phyloP scores from a whole-genome alignment of 2,888 invertebrate genomes.

The Andrena flavipes region DNA sequence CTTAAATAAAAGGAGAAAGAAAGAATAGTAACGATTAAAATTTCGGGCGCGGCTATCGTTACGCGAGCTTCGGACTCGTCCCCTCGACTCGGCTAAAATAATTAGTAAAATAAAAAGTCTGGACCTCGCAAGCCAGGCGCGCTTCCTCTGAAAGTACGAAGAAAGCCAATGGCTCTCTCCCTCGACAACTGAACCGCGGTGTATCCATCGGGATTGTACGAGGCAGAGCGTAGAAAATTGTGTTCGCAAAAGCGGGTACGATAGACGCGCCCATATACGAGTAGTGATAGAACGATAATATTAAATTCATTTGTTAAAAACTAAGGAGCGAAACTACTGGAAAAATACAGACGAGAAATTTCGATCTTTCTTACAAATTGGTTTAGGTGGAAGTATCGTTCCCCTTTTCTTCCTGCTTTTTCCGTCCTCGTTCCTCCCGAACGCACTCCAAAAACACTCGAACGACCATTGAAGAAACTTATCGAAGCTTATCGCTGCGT shows the following conservation, averaged over 20 bases:
- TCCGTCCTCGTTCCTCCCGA: not conserved
- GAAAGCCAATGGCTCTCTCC: not conserved
- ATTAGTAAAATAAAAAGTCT: conserved; percentile 15
- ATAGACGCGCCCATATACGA: conserved; percentile 49
- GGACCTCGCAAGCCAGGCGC: not conserved
- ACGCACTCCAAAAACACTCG: conserved; percentile 1
- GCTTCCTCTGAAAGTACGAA: not conserved
- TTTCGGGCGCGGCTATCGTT: conserved; percentile 55
- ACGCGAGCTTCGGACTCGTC: not conserved
- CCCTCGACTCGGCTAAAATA: not conserved
- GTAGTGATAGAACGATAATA: conserved; percentile 53
- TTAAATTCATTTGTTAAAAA: conserved; percentile 59
- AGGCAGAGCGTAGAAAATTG: not conserved
- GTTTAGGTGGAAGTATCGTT: conserved; percentile 15
- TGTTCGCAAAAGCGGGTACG: conserved; percentile 19
- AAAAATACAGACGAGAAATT: conserved; percentile 42
- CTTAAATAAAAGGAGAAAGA: conserved; percentile 54
- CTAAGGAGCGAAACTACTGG: conserved; percentile 54
- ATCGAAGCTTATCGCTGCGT: conserved; percentile 24
- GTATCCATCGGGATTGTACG: not conserved
- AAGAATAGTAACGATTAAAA: conserved; percentile 54
- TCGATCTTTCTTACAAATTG: conserved; percentile 26
- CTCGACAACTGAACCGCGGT: not conserved
- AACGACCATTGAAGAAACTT: conserved; percentile 13
- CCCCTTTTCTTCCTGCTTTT: not conserved